Evolutionary conservation across 2,797 vertebrate genomes (phyloP), one percentile per base, ranked within the genome.

Genomic region (Morus bassanus): DNA sequence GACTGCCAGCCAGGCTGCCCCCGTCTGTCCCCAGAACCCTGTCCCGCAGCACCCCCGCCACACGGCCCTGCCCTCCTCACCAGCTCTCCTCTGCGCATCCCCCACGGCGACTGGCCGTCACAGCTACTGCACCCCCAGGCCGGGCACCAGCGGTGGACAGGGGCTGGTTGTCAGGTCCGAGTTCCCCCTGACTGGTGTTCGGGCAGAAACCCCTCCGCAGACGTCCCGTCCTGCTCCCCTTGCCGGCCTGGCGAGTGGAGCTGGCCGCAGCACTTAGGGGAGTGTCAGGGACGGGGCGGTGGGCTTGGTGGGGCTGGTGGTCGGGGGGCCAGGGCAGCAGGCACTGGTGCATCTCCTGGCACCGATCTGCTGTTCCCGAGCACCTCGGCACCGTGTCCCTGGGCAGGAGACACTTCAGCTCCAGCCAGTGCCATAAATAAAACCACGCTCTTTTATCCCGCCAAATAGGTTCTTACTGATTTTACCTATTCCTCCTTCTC

Each of bases 391-490:
- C 46, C 2, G 1, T 75, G 73, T 88, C 31, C 72, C 80, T 54
- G 81, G 85, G 88, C 88, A 95, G 85, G 80, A 96, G 86, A 79
- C 33, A 9, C 73, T 91, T 56, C 67, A 94, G 65, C 87, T 91
- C 63, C 87, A 96, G 89, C 85, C 91, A 82, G 85, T 1, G 3
- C 94, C 95, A 93, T 96, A 97, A 97, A 97, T 97, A 96, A 97
- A 96, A 25, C 64, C 87, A n/a, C 3, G 0, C 35, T 88, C 89
- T 85, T 92, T 83, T 91, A 85, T 86, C 95, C 94, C 64, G 1
- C 93, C 91, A 95, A 89, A 94, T 88, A 91, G 91, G 90, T 85
- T 96, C 89, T 95, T 84, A 95, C 92, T 82, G 96, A 96, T 97
- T 97, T 94, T 96, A 91, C 94, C 82, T 86, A 70, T 95, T 92